Percentiles rank a stretch among this genome's conserved stretches.
phyloP scores from a whole-genome alignment of 2,113 vertebrate genomes.

The Caretta caretta region DNA sequence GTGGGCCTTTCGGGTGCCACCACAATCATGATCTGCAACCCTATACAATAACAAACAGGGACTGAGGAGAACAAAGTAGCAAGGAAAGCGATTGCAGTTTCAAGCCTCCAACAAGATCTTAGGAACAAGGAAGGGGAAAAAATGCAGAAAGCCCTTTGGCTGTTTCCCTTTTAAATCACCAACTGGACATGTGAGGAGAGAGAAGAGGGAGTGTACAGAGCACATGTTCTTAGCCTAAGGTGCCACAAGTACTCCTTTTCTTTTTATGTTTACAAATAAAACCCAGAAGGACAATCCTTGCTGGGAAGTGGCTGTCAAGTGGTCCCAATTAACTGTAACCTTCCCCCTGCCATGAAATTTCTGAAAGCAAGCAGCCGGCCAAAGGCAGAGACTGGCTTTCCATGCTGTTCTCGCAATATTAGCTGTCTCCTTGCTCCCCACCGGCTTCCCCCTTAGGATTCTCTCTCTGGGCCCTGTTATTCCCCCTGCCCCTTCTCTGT shows the following conservation, averaged over 20 bases:
- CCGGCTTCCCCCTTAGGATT: background rate
- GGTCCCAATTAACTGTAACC: background rate
- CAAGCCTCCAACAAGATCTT: background rate
- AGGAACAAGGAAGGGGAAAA: background rate
- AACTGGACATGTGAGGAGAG: background rate
- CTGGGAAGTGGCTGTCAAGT: background rate
- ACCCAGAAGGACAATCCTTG: background rate
- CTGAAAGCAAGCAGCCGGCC: background rate
- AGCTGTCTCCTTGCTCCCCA: rapidly evolving
- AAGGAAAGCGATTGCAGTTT: background rate
- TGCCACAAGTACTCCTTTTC: too few species aligned
- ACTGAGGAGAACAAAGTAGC: background rate
- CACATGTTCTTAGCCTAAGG: background rate
- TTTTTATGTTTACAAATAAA: background rate
- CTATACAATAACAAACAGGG: background rate
- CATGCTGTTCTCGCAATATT: background rate
- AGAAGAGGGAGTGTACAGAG: background rate
- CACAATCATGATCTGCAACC: background rate
- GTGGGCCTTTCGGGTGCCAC: background rate
- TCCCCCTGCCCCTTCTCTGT: rapidly evolving
- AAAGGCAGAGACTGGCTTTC: background rate
- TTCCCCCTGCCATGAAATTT: background rate
- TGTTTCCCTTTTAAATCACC: background rate
- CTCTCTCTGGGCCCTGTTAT: background rate
- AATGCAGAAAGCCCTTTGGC: background rate